These are phyloP conservation scores for Noctua comes DNA, from an alignment of 2,888 invertebrate genomes.

Conservation along the genomic window DNA sequence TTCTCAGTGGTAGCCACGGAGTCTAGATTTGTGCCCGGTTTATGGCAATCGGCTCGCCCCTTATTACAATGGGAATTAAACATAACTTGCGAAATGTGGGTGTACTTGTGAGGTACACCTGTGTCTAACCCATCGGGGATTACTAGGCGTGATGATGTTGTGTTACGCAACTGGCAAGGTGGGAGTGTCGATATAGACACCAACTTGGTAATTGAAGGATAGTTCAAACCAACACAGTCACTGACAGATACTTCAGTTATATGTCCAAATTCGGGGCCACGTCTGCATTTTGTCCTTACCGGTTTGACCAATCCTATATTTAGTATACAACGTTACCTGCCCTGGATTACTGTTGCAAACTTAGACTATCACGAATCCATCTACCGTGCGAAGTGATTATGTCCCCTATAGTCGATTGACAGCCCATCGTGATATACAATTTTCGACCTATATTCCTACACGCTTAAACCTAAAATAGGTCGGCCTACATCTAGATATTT, in stretches of 20 bases:
- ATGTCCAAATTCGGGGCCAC: too few species aligned
- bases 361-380: background rate
- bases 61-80: background rate
- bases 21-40: background rate
- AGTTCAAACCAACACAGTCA: background rate
- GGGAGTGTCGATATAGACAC: background rate
- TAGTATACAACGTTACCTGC: background rate
- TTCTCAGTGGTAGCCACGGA: background rate
- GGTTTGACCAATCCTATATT: background rate
- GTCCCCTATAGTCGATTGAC: too few species aligned
- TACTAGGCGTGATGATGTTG: too few species aligned
- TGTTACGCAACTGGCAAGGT: background rate
- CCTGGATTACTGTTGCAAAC: background rate
- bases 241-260: too few species aligned
- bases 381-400: background rate
- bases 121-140: too few species aligned
- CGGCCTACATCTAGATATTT: background rate
- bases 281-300: too few species aligned
- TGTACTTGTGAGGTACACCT: background rate
- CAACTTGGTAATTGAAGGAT: background rate
- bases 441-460: background rate
- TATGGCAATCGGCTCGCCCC: background rate
- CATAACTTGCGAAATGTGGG: background rate
- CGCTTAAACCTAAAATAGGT: constrained; percentile 15
- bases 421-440: background rate